Base-by-base conservation (phyloP, 2,888 invertebrate genomes). In the Odontothrips loti region DNA sequence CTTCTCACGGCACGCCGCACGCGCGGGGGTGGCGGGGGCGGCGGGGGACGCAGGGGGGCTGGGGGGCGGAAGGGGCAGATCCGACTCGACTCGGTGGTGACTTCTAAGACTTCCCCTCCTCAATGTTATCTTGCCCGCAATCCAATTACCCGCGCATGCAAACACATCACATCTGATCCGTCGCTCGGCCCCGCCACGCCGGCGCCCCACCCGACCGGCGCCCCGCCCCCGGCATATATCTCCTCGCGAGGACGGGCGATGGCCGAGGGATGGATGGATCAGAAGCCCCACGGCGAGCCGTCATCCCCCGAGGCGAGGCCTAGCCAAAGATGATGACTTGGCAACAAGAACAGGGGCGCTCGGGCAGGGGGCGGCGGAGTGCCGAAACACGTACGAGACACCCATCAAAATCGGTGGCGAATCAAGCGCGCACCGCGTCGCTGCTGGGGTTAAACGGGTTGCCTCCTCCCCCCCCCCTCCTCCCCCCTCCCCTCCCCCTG, bases 91-190 rank as follows among this genome's bases (percentile, higher is more conserved):
- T 11, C 15, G 6, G 6, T 20, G 20, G 58, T 58, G 58, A 75
- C 68, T 75, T 75, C 68, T 75, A 75, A 75, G 68, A 75, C 68
- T 75, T 75, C 68, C 68, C 68, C 68, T 75, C 68, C 68, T 75
- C 68, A 75, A 75, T 75, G 68, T 75, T 75, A 75, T 75, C 68
- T 75, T 75, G 68, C 68, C 68, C 68, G 23, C 68, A 75, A 75
- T 75, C 68, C 68, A 75, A 75, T 75, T 75, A 75, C 68, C 23
- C 11, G 68, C 23, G 68, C 68, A 27, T 75, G 68, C 68, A 75
- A 75, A 75, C 68, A 75, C 68, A 75, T 75, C 68, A 75, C 68
- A 27, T 75, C 68, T 75, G 68, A 27, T 27, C 68, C 68, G 68
- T 43, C 34, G 58, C 58, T n/a, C 58, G 58, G 58, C 68, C 68